Conservation (phyloP, 2,113 vertebrate species). For the Emydura subglobosa region DNA sequence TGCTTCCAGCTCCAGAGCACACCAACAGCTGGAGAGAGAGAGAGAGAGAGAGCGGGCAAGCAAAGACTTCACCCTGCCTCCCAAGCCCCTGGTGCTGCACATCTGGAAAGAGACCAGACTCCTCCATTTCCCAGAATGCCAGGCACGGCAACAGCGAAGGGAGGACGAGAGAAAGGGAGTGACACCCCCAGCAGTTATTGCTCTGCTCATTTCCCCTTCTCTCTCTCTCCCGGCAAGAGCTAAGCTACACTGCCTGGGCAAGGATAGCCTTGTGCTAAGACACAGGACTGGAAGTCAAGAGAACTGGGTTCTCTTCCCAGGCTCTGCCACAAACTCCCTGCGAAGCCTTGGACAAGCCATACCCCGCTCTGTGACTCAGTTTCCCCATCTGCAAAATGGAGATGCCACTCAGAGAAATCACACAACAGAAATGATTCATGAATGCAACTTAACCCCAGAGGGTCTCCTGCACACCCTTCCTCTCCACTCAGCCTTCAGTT, state of each 20-base stretch:
- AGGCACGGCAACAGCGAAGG: not conserved
- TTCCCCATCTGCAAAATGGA: not conserved
- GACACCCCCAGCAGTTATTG: not conserved
- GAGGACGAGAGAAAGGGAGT: not conserved
- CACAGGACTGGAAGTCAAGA: not conserved
- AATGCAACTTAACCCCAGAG: not conserved
- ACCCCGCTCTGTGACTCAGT: not conserved
- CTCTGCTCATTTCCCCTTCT: not conserved
- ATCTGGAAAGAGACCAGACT: not conserved
- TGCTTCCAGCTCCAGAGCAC: not conserved
- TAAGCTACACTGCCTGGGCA: not conserved
- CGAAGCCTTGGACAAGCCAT: not conserved
- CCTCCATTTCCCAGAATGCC: not conserved
- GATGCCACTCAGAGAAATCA: fast-evolving
- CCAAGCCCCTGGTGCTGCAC: not conserved
- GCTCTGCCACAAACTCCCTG: not conserved
- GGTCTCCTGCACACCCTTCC: not conserved
- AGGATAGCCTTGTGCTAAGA: not conserved
- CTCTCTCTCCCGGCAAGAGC: not conserved
- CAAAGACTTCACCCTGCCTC: not conserved
- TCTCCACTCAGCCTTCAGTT: not conserved
- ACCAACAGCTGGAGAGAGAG: not conserved
- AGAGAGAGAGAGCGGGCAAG: too few relatives aligned
- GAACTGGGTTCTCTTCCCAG: not conserved
- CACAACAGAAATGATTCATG: not conserved